Conservation (phyloP, 1,140 invertebrate species). For the Apis dorsata region DNA sequence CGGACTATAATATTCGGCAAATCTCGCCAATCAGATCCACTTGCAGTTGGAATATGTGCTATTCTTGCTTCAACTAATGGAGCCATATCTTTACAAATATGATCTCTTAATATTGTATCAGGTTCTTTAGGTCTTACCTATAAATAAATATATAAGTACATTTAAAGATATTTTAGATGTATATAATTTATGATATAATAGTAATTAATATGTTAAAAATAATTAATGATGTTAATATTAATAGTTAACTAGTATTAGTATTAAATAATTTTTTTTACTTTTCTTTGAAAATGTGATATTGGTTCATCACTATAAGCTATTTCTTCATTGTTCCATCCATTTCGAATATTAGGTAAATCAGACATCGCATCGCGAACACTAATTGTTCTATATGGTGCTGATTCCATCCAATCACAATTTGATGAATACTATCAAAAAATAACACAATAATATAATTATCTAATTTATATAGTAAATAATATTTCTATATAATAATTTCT, state of each 20-base stretch:
- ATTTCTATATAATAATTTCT: neutral
- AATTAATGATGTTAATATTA: neutral
- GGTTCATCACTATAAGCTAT: slow-evolving; percentile 87
- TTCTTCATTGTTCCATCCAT: slow-evolving; percentile 86
- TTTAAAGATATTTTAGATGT: neutral
- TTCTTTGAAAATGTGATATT: slow-evolving; percentile 88
- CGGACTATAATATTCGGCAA: slow-evolving; percentile 89
- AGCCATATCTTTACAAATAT: slow-evolving; percentile 93
- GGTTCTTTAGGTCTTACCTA: slow-evolving; percentile 84
- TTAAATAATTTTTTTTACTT: slow-evolving; percentile 74
- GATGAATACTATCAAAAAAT: slow-evolving; percentile 71
- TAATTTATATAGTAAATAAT: neutral
- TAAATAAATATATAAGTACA: slow-evolving; percentile 18
- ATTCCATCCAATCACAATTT: slow-evolving; percentile 81
- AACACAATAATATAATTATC: neutral
- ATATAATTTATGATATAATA: too few species aligned
- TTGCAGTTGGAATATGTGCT: slow-evolving; percentile 86
- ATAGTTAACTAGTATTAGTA: neutral
- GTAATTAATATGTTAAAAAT: too few species aligned
- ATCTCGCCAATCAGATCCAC: slow-evolving; percentile 93
- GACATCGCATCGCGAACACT: slow-evolving; percentile 92
- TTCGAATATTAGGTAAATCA: slow-evolving; percentile 89
- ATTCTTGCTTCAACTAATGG: slow-evolving; percentile 90
- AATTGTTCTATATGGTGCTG: slow-evolving; percentile 87
- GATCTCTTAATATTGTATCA: slow-evolving; percentile 84